A percentile compares a stretch with the other conserved stretches of the same genome.
Conservation (phyloP, 2,113 vertebrate genomes). For the Pollimyrus isidori region DNA sequence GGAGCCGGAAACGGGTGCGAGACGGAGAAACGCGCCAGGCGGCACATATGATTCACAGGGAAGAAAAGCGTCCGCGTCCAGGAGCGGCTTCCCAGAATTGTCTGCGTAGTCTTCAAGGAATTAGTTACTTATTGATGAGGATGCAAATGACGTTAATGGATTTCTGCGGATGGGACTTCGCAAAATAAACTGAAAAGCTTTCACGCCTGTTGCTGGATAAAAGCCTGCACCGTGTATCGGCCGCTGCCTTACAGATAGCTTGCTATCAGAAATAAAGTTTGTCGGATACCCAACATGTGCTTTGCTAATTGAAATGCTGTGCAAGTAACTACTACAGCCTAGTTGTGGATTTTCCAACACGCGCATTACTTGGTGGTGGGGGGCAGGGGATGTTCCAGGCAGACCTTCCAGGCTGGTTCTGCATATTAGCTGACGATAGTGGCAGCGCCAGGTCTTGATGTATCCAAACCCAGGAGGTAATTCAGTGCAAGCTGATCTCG, state of each 20-base stretch:
- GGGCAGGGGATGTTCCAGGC: background rate
- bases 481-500: background rate
- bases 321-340: background rate
- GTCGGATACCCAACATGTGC: background rate
- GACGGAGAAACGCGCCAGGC: background rate
- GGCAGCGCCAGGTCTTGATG: background rate
- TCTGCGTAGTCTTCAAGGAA: background rate
- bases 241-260: background rate
- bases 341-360: background rate
- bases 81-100: background rate
- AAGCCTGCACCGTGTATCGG: background rate
- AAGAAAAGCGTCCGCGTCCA: background rate
- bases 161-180: background rate
- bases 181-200: slow-evolving; percentile 5
- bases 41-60: no score
- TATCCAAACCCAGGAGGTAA: background rate
- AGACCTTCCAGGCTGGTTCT: background rate
- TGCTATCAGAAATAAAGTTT: background rate
- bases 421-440: background rate
- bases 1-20: background rate
- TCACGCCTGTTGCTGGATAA: background rate
- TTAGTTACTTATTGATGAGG: background rate
- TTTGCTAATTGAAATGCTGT: background rate
- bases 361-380: background rate
- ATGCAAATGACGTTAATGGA: background rate